Base-by-base conservation (phyloP, 2,888 invertebrate genomes). In the Anarsia innoxiella region DNA sequence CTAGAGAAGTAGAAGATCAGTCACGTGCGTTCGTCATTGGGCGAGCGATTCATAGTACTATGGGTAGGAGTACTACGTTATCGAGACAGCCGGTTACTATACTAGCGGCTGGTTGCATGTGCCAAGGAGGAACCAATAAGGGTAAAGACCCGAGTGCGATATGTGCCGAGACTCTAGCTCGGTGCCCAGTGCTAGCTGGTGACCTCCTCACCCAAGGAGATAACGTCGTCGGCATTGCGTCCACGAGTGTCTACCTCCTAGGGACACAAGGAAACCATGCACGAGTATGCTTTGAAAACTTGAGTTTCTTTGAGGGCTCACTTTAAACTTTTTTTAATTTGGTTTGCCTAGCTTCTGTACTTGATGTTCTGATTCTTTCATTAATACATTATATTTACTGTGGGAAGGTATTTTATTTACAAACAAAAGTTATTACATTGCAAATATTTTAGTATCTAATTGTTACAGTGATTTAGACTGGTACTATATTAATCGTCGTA, bases 131-230 rank as follows among this genome's bases (percentile, higher is more conserved):
- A 63, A 11, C 10, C 31, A 15, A n/a, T n/a, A n/a, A n/a, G n/a
- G n/a, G n/a, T n/a, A n/a, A n/a, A n/a, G n/a, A n/a, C n/a, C n/a
- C n/a, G n/a, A 58, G 47, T 33, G 63, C 66, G 23, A 62, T 80
- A 34, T 73, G 76, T 72, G 9, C 64, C 59, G 44, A 59, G 44
- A 63, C 60, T 27, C 19, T 65, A 1, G 50, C 62, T 1, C 61
- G 53, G 1, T 83, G 83, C 44, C 72, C 78, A 0, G 68, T 80
- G 1, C 59, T 65, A 1, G 70, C 67, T 9, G 77, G 83, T 1
- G 83, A 83, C 39, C 50, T 83, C 11, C 46, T 83, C 31, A 42
- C 78, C 3, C 82, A 82, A 44, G 53, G 55, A n/a, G n/a, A 4
- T 65, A 53, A 19, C 19, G 19, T 5, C 44, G 82, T 6, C 36